These are phyloP conservation scores for Sarcophaga peregrina DNA, from an alignment of 1,140 invertebrate species.

Conservation along the genomic window DNA sequence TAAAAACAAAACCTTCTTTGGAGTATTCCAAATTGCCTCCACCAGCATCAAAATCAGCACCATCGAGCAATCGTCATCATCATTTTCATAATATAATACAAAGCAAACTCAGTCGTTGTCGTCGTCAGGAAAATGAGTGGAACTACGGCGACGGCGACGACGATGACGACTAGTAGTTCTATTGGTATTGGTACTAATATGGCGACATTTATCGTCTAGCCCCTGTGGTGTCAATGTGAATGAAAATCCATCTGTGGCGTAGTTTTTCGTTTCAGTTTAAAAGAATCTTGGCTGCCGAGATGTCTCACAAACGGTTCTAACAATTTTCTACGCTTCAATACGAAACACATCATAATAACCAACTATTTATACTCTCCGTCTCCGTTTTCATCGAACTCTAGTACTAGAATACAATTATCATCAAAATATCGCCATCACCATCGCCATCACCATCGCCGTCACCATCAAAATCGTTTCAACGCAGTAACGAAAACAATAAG, in stretches of 20 bases:
- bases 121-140: conserved; percentile 18
- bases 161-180: background rate
- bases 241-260: conserved; percentile 41
- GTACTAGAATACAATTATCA: background rate
- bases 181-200: conserved; percentile 33
- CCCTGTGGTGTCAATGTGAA: conserved; percentile 41
- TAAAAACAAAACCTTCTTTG: background rate
- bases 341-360: conserved; percentile 25
- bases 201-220: conserved; percentile 44
- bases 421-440: conserved; percentile 12
- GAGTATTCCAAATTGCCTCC: background rate
- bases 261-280: conserved; percentile 35
- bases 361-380: background rate
- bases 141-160: conserved; percentile 2
- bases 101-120: background rate
- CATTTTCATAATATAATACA: background rate
- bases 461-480: background rate
- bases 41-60: background rate
- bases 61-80: background rate
- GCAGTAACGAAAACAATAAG: background rate
- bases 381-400: background rate
- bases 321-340: conserved; percentile 33
- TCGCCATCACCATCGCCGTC: background rate
- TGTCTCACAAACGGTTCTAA: conserved; percentile 38
- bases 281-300: conserved; percentile 38